Evolutionary conservation across 2,113 vertebrate species (phyloP).

Genomic region (Emydura subglobosa): DNA sequence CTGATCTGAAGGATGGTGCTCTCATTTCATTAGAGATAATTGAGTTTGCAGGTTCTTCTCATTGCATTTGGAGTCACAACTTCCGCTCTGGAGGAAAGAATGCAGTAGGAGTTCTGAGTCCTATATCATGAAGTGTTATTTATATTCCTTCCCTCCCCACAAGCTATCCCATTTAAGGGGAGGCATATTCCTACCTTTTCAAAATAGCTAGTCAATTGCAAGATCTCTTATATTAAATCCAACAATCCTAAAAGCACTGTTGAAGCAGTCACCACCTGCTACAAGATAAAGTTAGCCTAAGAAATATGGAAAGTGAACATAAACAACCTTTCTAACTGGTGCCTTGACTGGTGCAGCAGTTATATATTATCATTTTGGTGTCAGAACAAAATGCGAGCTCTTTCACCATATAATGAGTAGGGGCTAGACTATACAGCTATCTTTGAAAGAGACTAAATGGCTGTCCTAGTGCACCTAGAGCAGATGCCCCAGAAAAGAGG

Average conservation of each 20-base stretch:
- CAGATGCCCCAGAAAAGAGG: neutral
- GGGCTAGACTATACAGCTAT: neutral
- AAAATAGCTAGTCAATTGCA: neutral
- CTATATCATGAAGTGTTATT: neutral
- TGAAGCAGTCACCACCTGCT: neutral
- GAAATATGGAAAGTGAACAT: neutral
- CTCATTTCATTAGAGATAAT: neutral
- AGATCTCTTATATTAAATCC: neutral
- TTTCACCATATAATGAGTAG: neutral
- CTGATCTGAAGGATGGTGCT: rapidly evolving
- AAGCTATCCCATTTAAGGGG: neutral
- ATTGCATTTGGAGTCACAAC: no score
- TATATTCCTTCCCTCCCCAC: no score
- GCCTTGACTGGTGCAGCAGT: neutral
- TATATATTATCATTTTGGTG: neutral
- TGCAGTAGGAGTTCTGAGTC: neutral
- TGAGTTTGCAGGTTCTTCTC: neutral
- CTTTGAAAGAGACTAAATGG: neutral
- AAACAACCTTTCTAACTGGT: neutral
- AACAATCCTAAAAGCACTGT: neutral
- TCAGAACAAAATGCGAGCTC: neutral
- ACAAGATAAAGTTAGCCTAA: neutral
- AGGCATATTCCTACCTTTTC: neutral
- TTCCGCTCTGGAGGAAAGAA: neutral
- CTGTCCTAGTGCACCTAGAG: neutral